Conservation (phyloP, 2,888 invertebrate genomes). For the Spisula subtruncata region DNA sequence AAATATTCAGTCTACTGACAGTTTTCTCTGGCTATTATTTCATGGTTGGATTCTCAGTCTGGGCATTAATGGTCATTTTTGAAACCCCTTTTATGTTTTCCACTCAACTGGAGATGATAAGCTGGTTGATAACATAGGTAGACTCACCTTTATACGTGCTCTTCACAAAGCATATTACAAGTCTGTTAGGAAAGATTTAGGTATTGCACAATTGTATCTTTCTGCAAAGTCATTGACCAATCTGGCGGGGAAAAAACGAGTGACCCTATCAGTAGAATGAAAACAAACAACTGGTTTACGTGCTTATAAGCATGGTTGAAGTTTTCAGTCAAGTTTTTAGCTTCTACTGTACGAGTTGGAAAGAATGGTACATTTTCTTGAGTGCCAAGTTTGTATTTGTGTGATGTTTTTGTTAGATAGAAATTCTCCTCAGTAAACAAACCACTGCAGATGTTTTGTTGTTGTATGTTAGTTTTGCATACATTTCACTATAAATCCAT, state of each 20-base stretch:
- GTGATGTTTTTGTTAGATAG: slow-evolving; percentile 8
- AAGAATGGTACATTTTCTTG: not conserved
- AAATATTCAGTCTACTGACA: not conserved
- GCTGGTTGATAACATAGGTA: too few species aligned
- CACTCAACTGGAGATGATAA: too few species aligned
- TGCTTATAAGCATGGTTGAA: not conserved
- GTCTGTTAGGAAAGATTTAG: too few species aligned
- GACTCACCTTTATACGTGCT: too few species aligned
- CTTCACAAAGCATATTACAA: too few species aligned
- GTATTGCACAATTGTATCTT: too few species aligned
- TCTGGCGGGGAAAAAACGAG: too few species aligned
- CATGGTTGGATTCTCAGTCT: too few species aligned
- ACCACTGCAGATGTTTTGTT: not conserved
- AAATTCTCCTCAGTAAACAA: slow-evolving; percentile 6
- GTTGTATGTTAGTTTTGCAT: slow-evolving; percentile 5
- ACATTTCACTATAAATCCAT: not conserved
- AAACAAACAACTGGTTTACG: not conserved
- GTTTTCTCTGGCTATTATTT: not conserved
- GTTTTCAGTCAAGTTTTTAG: not conserved
- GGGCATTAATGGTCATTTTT: too few species aligned
- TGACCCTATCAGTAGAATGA: too few species aligned
- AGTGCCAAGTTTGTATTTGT: not conserved
- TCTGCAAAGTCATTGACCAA: too few species aligned
- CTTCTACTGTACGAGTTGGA: not conserved
- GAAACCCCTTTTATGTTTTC: too few species aligned